Conservation (phyloP, 2,797 vertebrate genomes). For the Enteromius thamalakanensis region DNA sequence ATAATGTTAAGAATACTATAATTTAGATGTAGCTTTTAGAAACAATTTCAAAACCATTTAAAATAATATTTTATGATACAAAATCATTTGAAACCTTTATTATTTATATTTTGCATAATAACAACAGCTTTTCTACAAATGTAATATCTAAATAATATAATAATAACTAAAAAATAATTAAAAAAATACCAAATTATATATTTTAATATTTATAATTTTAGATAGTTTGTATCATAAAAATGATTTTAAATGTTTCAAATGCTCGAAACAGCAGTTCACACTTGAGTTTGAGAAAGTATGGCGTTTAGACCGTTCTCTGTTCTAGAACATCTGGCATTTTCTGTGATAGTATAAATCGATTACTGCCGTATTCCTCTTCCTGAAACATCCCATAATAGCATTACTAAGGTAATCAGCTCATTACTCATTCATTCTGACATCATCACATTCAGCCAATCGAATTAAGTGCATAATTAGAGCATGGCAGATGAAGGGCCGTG, state of each 20-base stretch:
- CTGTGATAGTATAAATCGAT: constrained; percentile 5
- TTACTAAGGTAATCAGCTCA: constrained; percentile 69
- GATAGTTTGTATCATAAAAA: neutral
- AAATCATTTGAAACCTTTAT: neutral
- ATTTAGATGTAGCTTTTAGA: neutral
- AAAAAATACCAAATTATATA: no score
- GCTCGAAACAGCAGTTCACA: neutral
- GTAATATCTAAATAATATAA: no score
- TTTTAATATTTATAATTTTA: neutral
- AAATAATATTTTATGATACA: neutral
- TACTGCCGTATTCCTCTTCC: constrained; percentile 62
- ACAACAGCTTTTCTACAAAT: neutral
- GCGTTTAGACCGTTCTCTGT: constrained; percentile 1
- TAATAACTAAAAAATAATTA: no score
- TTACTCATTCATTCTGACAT: constrained; percentile 77
- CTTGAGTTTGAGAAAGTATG: neutral
- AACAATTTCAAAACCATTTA: neutral
- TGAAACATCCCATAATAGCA: constrained; percentile 75
- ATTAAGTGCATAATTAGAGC: constrained; percentile 68
- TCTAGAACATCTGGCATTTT: constrained; percentile 9
- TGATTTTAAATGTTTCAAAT: neutral
- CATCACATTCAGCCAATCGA: constrained; percentile 73
- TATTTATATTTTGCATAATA: neutral
- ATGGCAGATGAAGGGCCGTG: constrained; percentile 20
- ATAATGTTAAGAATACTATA: neutral